Evolutionary conservation across 2,888 invertebrate genomes (phyloP).

Genomic region (Spilarctia lutea): DNA sequence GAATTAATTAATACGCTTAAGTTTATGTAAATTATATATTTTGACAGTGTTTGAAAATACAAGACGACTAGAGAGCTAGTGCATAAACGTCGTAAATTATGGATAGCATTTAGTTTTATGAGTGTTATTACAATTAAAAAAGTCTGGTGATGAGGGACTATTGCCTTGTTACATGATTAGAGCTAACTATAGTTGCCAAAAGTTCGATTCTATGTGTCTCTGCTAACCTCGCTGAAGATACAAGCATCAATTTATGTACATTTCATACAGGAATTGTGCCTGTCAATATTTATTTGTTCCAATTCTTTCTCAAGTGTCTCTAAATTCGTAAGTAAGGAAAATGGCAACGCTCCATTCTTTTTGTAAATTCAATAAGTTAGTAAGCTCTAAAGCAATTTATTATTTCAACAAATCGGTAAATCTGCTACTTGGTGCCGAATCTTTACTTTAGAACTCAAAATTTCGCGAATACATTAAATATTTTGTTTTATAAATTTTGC

Average conservation of each 20-base stretch:
- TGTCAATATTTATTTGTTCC: neutral
- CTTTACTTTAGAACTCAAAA: neutral
- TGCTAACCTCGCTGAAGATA: too few relatives aligned
- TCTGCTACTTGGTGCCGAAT: neutral
- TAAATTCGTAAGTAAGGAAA: neutral
- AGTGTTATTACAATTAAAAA: too few relatives aligned
- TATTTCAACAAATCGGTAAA: neutral
- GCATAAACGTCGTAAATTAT: too few relatives aligned
- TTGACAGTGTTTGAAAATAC: neutral
- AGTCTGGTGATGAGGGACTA: too few relatives aligned
- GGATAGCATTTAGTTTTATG: too few relatives aligned
- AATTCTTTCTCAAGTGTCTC: neutral
- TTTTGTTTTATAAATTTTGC: too few relatives aligned
- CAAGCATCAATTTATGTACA: neutral
- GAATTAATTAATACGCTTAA: constrained; percentile 1
- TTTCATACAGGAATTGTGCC: neutral
- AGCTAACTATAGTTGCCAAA: neutral
- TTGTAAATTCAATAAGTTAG: neutral
- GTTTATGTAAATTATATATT: neutral
- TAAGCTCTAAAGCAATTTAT: neutral
- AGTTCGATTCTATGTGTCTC: neutral
- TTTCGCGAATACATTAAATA: neutral
- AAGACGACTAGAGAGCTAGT: neutral
- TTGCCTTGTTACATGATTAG: too few relatives aligned
- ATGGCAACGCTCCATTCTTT: neutral